Base-by-base conservation (phyloP, 2,888 invertebrate genomes). In the Volucella inanis region DNA sequence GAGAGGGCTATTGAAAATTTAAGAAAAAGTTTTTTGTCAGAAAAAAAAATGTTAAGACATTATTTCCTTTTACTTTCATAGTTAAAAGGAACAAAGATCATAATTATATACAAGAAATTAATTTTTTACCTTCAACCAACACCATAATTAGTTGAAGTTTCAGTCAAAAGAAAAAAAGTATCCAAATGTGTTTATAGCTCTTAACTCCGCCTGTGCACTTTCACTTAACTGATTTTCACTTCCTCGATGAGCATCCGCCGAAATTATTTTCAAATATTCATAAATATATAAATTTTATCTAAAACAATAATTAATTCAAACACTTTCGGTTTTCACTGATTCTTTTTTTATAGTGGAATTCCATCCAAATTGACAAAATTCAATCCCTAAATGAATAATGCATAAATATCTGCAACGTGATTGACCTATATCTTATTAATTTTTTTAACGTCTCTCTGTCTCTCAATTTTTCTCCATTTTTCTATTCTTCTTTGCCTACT, bases 301-400 rank as follows among this genome's bases (percentile, higher is more conserved):
- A 14, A 47, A 49, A 0, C 54, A 57, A 75, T 59, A 55, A 62
- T 62, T 47, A 47, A 50, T 43, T 64, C 52, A 70, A 70, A 18
- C 61, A 78, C 78, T 78, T 78, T 78, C 78, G 64, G 62, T 78
- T 78, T 78, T 64, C 61, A 39, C 62, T 47, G 15, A 14, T 76
- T 76, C 38, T 59, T 78, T 38, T 45, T 38, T 22, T 49, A 1
- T 15, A 55, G 47, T 38, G 18, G 18, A 64, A 70, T 70, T 70
- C 64, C 64, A 78, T 71, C 70, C 77, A 78, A 70, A 64, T 62
- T 64, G 47, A 54, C 54, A 9, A 47, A 47, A 49, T 49, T 22
- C 18, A 49, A 62, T 9, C 62, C 15, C 41, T 3, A 47, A 39
- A 49, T 78, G 54, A 78, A 78, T 70, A 77, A 72, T 22, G 8